Percentiles rank a stretch among this genome's conserved stretches.
These are phyloP conservation scores for Heliconius aoede DNA, from an alignment of 2,888 invertebrate genomes.

Conservation along the genomic window DNA sequence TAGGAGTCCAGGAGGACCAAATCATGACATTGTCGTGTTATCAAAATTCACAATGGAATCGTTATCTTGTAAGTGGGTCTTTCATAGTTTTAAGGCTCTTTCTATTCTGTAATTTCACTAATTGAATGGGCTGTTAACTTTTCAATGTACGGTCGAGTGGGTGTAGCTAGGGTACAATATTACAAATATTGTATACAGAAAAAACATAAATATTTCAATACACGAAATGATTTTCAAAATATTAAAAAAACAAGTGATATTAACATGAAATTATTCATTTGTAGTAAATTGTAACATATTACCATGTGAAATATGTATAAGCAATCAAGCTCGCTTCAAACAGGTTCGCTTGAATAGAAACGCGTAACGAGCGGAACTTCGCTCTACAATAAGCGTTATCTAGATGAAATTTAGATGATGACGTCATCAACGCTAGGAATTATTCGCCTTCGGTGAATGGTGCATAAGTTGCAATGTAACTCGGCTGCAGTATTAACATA, in stretches of 20 bases:
- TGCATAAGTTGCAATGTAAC: constrained; percentile 28
- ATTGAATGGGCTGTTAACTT: too few relatives aligned
- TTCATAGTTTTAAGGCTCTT: too few relatives aligned
- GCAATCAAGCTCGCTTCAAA: constrained; percentile 72
- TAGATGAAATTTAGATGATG: constrained; percentile 46
- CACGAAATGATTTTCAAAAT: not conserved
- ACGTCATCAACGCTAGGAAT: constrained; percentile 31
- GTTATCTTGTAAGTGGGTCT: too few relatives aligned
- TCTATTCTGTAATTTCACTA: too few relatives aligned
- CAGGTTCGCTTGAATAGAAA: constrained; percentile 60
- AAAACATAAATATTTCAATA: not conserved
- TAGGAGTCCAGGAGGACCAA: too few relatives aligned
- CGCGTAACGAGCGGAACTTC: constrained; percentile 61
- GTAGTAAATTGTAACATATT: constrained; percentile 61
- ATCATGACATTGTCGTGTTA: too few relatives aligned
- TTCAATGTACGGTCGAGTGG: too few relatives aligned
- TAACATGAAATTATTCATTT: constrained; percentile 50
- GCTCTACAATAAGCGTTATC: constrained; percentile 50
- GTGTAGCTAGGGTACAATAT: too few relatives aligned
- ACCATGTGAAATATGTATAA: constrained; percentile 60
- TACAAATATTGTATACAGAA: too few relatives aligned
- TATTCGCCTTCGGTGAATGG: constrained; percentile 31
- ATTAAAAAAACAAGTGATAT: not conserved
- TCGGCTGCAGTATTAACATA: constrained; percentile 19
- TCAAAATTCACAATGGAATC: too few relatives aligned